Base-by-base conservation (phyloP, 2,888 invertebrate genomes). In the Conistra vaccinii region DNA sequence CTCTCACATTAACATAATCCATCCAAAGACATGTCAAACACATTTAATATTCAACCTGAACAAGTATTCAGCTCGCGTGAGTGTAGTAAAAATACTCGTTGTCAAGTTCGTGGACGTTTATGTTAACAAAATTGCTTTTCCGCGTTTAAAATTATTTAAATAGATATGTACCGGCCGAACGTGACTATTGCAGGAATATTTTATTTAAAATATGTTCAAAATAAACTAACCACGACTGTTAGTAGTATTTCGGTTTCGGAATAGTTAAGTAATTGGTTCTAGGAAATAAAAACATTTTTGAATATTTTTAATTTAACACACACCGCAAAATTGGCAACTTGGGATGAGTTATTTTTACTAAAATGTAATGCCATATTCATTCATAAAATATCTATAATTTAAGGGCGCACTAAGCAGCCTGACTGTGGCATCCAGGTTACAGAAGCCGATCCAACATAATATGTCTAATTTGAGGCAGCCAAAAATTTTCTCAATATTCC, bases 71-170 rank as follows among this genome's bases (percentile, higher is more conserved):
- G 1, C 29, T n/a, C 83, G 72, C 81, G 79, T 48, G 35, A 57
- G n/a, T 39, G 51, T n/a, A 69, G 72, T 76, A 75, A 80, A 83
- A 76, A 69, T 55, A 60, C 53, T 71, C 79, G 78, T 57, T 74
- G 45, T 61, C 60, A 68, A 69, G 60, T 65, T 65, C 53, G 69
- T 26, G 29, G 74, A 61, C 70, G 65, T 83, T 82, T 74, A 73
- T 67, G 35, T 32, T 55, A 48, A 60, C 72, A 60, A 72, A 76
- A 78, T 83, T 57, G 69, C 76, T 79, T 62, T 76, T 60, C 55
- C 76, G 55, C 62, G 67, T 83, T 72, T 69, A 39, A 80, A 76
- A 76, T 80, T 72, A 83, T 83, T 82, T 83, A 83, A 83, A 82
- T 70, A 76, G 66, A 42, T 55, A 83, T 74, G 68, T 73, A 45